These are phyloP conservation scores for Brassicogethes aeneus DNA, from an alignment of 2,888 invertebrate species.

Conservation along the genomic window DNA sequence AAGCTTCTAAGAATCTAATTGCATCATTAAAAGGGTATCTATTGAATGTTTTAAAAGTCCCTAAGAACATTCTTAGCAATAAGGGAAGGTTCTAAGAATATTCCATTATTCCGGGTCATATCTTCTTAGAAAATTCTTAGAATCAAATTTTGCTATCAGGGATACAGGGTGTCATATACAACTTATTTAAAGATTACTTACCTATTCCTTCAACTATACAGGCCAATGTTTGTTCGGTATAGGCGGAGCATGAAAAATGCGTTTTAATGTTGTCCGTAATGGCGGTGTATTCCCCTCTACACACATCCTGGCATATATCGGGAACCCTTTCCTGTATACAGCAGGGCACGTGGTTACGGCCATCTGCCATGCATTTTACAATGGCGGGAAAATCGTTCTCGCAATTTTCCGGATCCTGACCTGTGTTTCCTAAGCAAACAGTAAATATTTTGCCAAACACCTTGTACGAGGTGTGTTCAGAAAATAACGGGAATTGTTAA, in stretches of 20 bases:
- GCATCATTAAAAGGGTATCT: too few relatives aligned
- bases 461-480: too few relatives aligned
- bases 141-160: too few relatives aligned
- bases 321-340: slow-evolving; percentile 74
- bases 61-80: too few relatives aligned
- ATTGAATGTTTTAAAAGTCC: too few relatives aligned
- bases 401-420: slow-evolving; percentile 72
- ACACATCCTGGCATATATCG: slow-evolving; percentile 78
- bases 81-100: too few relatives aligned
- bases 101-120: too few relatives aligned
- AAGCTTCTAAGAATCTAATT: too few relatives aligned
- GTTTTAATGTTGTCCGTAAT: slow-evolving; percentile 77
- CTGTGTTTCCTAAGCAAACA: slow-evolving; percentile 68
- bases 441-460: too few relatives aligned
- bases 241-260: slow-evolving; percentile 75
- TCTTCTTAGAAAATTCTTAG: too few relatives aligned
- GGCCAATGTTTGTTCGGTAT: slow-evolving; percentile 72
- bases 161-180: neutral
- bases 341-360: slow-evolving; percentile 78
- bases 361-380: slow-evolving; percentile 71
- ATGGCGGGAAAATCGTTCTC: slow-evolving; percentile 73
- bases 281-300: slow-evolving; percentile 75
- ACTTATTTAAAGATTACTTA: slow-evolving; percentile 26
- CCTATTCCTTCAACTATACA: slow-evolving; percentile 76
- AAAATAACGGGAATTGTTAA: too few relatives aligned